Conservation (phyloP, 1,140 invertebrate species). For the Cotesia typhae region DNA sequence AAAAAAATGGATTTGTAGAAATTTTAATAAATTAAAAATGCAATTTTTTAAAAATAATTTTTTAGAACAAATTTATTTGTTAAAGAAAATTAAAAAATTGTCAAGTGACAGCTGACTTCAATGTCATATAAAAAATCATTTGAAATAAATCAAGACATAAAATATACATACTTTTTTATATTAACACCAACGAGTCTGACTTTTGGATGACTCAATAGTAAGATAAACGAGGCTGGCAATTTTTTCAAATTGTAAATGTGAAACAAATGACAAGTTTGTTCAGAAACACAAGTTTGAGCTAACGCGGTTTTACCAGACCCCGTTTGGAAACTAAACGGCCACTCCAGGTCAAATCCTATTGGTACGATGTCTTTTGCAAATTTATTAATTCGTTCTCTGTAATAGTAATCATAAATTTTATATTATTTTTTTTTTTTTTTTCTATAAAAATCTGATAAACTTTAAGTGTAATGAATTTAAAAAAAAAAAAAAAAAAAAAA, state of each 20-base stretch:
- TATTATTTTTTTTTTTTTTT: not conserved
- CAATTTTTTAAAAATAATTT: no score
- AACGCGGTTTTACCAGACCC: conserved; percentile 70
- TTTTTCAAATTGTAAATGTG: conserved; percentile 68
- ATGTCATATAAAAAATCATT: not conserved
- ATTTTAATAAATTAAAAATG: no score
- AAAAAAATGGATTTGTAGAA: no score
- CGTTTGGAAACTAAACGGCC: conserved; percentile 71
- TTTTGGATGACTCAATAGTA: conserved; percentile 69
- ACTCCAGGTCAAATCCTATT: conserved; percentile 73
- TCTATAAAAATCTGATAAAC: not conserved
- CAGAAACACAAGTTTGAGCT: conserved; percentile 68
- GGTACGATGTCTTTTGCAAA: conserved; percentile 56
- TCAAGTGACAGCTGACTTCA: no score
- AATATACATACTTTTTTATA: conserved; percentile 69
- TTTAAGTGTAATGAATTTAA: not conserved
- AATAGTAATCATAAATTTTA: conserved; percentile 34
- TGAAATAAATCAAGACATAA: conserved; percentile 22
- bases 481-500: conserved; percentile 1
- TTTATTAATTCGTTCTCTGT: conserved; percentile 64
- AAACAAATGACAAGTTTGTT: conserved; percentile 68
- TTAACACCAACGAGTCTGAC: conserved; percentile 71
- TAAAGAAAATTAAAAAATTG: no score
- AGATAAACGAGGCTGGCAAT: conserved; percentile 67
- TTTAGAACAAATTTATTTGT: no score